phyloP scores from a whole-genome alignment of 2,888 invertebrate genomes.

The Tanypteryx hageni region DNA sequence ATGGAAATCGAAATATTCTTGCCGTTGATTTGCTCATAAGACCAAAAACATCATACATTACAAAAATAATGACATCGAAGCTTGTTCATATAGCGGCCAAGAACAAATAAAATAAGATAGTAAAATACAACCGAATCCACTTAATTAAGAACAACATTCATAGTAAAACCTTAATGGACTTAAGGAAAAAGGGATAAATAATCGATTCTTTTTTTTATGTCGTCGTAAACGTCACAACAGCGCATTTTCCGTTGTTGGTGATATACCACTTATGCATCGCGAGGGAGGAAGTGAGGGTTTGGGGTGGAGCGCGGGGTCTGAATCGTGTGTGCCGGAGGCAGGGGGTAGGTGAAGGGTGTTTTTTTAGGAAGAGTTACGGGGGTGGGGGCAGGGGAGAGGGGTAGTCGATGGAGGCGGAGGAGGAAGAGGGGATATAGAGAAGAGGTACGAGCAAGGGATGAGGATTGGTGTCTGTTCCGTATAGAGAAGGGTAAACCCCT shows the following conservation, averaged over 20 bases:
- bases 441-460: too few species aligned
- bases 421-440: background rate
- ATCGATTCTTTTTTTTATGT: background rate
- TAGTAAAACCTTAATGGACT: too few species aligned
- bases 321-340: background rate
- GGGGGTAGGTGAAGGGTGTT: background rate
- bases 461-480: background rate
- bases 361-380: slow-evolving; percentile 17
- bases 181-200: background rate
- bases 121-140: too few species aligned
- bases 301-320: background rate
- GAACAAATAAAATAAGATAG: too few species aligned
- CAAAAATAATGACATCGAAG: too few species aligned
- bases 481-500: background rate
- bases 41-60: too few species aligned
- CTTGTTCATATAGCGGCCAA: too few species aligned
- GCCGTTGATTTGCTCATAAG: too few species aligned
- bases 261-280: background rate
- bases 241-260: slow-evolving; percentile 28
- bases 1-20: too few species aligned
- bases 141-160: too few species aligned
- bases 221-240: slow-evolving; percentile 13
- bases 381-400: background rate
- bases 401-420: background rate
- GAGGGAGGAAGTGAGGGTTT: background rate